Conservation (phyloP, 2,113 vertebrate species). For the Albula goreensis region DNA sequence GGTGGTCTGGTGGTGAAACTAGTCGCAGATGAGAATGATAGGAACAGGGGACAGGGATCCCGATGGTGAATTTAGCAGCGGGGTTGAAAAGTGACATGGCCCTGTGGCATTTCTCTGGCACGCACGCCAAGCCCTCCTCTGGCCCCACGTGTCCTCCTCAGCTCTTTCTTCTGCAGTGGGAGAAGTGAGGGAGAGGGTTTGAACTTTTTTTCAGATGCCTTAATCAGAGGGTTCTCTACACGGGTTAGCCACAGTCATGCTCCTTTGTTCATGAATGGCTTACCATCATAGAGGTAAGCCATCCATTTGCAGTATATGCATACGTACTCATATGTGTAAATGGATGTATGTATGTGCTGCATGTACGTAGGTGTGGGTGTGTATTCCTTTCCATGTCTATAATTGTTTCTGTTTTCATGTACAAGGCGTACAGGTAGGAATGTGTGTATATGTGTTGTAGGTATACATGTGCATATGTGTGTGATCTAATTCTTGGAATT, state of each 20-base stretch:
- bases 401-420: no score
- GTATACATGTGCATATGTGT: no score
- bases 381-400: not conserved
- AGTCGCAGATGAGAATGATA: not conserved
- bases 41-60: not conserved
- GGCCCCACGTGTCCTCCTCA: constrained; percentile 19
- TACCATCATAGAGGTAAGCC: not conserved
- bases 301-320: no score
- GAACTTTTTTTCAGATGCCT: not conserved
- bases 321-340: no score
- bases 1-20: no score
- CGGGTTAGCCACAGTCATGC: not conserved
- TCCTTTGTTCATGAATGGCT: not conserved
- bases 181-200: not conserved
- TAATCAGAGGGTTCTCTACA: not conserved
- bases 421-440: no score
- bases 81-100: constrained; percentile 49
- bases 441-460: no score
- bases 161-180: not conserved
- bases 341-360: not conserved
- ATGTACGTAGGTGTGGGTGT: not conserved
- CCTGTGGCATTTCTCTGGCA: constrained; percentile 63
- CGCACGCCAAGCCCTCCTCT: constrained; percentile 43
- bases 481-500: no score
- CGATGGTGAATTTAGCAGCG: constrained; percentile 30